Percentiles rank a stretch among this genome's conserved stretches.
Evolutionary conservation across 2,797 vertebrate genomes (phyloP).

Genomic region (Adrianichthys oophorus): DNA sequence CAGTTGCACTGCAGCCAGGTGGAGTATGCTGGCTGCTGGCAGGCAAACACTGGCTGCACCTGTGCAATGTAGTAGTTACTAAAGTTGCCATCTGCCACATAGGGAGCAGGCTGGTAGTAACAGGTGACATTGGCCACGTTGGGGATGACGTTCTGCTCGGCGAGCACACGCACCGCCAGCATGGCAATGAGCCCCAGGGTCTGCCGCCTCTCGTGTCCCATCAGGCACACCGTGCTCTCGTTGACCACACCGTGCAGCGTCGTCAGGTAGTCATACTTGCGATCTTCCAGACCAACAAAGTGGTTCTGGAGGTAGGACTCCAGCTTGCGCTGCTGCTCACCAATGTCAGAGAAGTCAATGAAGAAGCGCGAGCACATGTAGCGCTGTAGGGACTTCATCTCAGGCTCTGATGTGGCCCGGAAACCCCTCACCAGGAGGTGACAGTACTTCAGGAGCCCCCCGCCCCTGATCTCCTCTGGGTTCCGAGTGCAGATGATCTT

Average conservation of each 20-base stretch:
- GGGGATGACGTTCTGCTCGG: constrained; percentile 97
- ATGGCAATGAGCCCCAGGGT: constrained; percentile 95
- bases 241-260: constrained; percentile 97
- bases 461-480: constrained; percentile 96
- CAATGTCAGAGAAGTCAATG: constrained; percentile 73
- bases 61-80: constrained; percentile 99
- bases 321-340: constrained; percentile 97
- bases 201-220: constrained; percentile 98
- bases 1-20: constrained; percentile 99
- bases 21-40: constrained; percentile 93
- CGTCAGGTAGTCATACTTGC: constrained; percentile 99
- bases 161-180: constrained; percentile 94
- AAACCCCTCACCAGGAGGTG: constrained; percentile 97
- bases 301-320: constrained; percentile 99
- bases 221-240: constrained; percentile 98
- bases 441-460: constrained; percentile 97
- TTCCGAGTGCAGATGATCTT: constrained; percentile 96
- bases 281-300: constrained; percentile 98
- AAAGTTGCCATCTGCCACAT: constrained; percentile 97
- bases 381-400: constrained; percentile 98
- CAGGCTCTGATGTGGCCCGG: constrained; percentile 87
- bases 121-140: constrained; percentile 98
- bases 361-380: constrained; percentile 98
- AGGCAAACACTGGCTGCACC: constrained; percentile 95
- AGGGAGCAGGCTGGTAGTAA: constrained; percentile 98